Conservation (phyloP, 2,888 invertebrate species). For the Punctoribates punctum region DNA sequence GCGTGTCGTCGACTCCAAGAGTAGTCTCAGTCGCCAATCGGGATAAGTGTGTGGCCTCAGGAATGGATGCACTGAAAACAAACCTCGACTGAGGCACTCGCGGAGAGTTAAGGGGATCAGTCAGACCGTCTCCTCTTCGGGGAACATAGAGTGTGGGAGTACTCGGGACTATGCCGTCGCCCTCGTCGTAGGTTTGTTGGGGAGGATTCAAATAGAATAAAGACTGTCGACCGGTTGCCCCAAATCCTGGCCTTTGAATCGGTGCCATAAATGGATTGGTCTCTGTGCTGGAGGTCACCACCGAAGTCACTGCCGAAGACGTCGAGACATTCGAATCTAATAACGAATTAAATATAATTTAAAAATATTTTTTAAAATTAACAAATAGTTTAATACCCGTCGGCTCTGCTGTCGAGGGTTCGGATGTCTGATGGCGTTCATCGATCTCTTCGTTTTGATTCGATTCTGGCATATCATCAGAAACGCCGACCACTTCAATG, state of each 20-base stretch:
- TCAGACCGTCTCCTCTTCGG: constrained; percentile 76
- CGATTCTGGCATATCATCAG: not conserved
- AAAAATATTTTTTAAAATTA: not conserved
- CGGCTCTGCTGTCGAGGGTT: not conserved
- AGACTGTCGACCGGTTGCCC: constrained; percentile 34
- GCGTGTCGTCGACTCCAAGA: constrained; percentile 66
- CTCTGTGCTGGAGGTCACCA: constrained; percentile 20
- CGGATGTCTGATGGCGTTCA: not conserved
- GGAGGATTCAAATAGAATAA: constrained; percentile 52
- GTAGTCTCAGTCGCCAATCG: constrained; percentile 60
- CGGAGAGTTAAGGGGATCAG: constrained; percentile 87
- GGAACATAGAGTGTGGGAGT: constrained; percentile 82
- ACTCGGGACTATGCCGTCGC: constrained; percentile 80
- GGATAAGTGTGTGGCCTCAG: constrained; percentile 52
- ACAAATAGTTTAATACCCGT: not conserved
- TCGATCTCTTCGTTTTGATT: not conserved
- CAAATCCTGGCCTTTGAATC: constrained; percentile 2
- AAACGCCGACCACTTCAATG: not conserved
- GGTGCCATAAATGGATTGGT: constrained; percentile 32
- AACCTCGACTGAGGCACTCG: constrained; percentile 59
- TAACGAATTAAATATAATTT: not conserved
- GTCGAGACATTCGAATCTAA: constrained; percentile 6
- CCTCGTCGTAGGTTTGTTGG: constrained; percentile 61
- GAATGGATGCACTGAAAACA: constrained; percentile 55
- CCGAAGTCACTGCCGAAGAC: not conserved